Base-by-base conservation (phyloP, 2,113 vertebrate species). In the Limanda limanda region DNA sequence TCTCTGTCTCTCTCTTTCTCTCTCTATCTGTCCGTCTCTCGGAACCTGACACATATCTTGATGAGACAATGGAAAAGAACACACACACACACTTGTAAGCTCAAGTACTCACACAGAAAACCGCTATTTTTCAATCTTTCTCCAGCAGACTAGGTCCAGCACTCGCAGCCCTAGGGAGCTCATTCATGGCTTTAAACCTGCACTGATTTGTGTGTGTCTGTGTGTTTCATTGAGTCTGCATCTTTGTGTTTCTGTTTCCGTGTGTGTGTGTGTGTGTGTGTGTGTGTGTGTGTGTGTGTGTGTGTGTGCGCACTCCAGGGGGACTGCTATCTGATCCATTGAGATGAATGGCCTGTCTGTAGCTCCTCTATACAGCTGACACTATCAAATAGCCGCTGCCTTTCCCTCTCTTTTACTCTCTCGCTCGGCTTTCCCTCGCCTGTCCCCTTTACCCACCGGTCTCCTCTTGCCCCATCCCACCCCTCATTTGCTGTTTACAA, bases 271-370 rank as follows among this genome's bases (percentile, higher is more conserved):
- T n/a, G n/a, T n/a, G n/a, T n/a, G n/a, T n/a, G n/a, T n/a, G n/a
- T n/a, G n/a, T n/a, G n/a, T n/a, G n/a, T n/a, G n/a, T n/a, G n/a
- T n/a, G n/a, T n/a, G n/a, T n/a, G 66, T 71, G 60, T 25, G 20
- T n/a, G 47, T 8, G 13, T 1, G 24, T 27, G 60, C 73, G 11
- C 55, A 75, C 76, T 84, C 79, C 57, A 78, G 56, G 75, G 80
- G 66, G 67, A 81, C 83, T 58, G 79, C 76, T 92, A 92, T 93
- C 86, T 89, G 88, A 92, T 93, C 87, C 89, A 90, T 87, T 90
- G 88, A 92, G 91, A 93, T 93, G 90, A 93, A 93, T 92, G 91
- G 88, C 85, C 91, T 88, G 89, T 92, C 83, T 88, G 88, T 93
- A 91, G 91, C 90, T 89, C 71, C 86, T 82, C 81, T 85, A 81